A percentile compares a stretch with the other conserved stretches of the same genome.
These are phyloP conservation scores for Trichoplax adhaerens DNA, from an alignment of 37 sponge, comb jelly and placozoan genomes.

Conservation along the genomic window DNA sequence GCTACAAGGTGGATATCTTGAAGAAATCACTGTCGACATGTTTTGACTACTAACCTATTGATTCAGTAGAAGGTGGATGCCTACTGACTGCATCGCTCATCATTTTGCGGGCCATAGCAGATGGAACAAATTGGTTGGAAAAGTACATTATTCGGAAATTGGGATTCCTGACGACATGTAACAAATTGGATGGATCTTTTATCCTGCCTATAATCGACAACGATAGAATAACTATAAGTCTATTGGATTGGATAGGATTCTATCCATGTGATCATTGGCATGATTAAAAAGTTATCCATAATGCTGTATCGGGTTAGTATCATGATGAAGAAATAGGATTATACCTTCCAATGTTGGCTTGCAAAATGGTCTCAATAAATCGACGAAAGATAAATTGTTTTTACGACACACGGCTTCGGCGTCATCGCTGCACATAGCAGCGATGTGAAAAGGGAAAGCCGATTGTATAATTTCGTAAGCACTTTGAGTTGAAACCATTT, in stretches of 20 bases:
- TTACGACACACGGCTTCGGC: slow-evolving; percentile 45
- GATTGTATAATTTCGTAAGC: slow-evolving; percentile 26
- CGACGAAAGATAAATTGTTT: slow-evolving; percentile 58
- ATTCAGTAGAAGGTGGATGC: too few relatives aligned
- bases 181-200: slow-evolving; percentile 14
- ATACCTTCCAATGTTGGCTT: slow-evolving; percentile 24
- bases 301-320: too few relatives aligned
- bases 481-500: neutral
- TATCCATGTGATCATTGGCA: too few relatives aligned
- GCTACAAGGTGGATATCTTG: neutral
- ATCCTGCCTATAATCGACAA: neutral
- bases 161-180: slow-evolving; percentile 9
- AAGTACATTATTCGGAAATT: neutral
- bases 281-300: too few relatives aligned
- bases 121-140: too few relatives aligned
- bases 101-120: too few relatives aligned
- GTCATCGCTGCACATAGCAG: slow-evolving; percentile 42
- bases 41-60: too few relatives aligned
- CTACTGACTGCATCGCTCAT: too few relatives aligned
- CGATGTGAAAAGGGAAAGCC: slow-evolving; percentile 54
- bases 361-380: slow-evolving; percentile 70
- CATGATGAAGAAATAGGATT: too few relatives aligned
- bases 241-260: too few relatives aligned
- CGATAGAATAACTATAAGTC: too few relatives aligned
- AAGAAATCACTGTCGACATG: slow-evolving; percentile 5